Percentiles rank a stretch among this genome's conserved stretches.
Conservation (phyloP, 2,797 vertebrate species). For the Monodelphis domestica region DNA sequence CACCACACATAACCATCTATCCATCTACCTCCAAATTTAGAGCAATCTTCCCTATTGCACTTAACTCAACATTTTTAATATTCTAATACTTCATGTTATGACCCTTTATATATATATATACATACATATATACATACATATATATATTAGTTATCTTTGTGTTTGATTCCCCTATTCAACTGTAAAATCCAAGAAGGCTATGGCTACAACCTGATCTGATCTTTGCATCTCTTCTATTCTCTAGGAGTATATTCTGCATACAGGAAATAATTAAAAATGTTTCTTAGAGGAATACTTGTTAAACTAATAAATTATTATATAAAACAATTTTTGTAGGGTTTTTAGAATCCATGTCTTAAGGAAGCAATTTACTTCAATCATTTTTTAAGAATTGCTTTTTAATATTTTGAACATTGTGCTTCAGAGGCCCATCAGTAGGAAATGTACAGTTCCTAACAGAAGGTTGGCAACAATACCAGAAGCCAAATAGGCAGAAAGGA, state of each 20-base stretch:
- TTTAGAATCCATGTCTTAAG: neutral
- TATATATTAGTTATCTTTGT: neutral
- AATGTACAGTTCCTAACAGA: neutral
- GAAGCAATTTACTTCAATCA: neutral
- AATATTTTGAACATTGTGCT: neutral
- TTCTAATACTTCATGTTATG: neutral
- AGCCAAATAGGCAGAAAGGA: neutral
- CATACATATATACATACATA: no score
- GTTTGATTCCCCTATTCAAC: neutral
- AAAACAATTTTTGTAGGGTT: neutral
- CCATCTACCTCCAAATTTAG: neutral
- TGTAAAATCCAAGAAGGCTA: neutral
- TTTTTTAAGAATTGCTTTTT: constrained; percentile 11
- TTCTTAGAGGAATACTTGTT: neutral
- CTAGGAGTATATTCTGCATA: neutral
- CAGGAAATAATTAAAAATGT: neutral
- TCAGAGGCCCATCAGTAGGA: neutral
- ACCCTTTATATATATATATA: no score
- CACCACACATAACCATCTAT: neutral
- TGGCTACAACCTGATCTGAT: neutral
- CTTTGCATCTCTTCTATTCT: neutral
- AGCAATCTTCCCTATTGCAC: neutral
- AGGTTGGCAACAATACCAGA: neutral
- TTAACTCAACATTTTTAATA: neutral
- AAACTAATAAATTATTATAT: neutral